Percentiles rank a stretch among this genome's conserved stretches.
Evolutionary conservation across 2,888 invertebrate species (phyloP).

Genomic region (Thysanoteuthis rhombus): DNA sequence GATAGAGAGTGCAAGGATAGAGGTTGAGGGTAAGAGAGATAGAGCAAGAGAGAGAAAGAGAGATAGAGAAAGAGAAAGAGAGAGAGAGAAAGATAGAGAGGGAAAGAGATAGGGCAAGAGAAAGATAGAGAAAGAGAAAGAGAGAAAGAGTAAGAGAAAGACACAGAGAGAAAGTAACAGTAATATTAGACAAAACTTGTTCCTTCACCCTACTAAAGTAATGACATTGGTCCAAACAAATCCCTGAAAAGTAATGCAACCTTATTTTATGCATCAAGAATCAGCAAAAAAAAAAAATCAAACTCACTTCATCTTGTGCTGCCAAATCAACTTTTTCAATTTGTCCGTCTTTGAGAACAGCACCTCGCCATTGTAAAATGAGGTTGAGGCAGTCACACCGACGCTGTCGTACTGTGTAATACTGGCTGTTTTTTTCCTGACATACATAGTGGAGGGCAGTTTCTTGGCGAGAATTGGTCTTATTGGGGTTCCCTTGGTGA

Average conservation of each 20-base stretch:
- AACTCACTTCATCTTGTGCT: constrained; percentile 73
- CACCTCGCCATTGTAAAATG: constrained; percentile 75
- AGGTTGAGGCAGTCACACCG: constrained; percentile 75
- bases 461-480: constrained; percentile 75
- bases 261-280: background rate
- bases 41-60: background rate
- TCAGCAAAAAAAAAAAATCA: background rate
- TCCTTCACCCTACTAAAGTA: background rate
- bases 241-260: background rate
- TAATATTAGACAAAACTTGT: background rate
- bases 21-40: too few relatives aligned
- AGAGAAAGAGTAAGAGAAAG: background rate
- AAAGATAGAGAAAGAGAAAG: background rate
- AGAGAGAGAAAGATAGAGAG: too few relatives aligned
- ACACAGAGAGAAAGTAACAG: too few relatives aligned
- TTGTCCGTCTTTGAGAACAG: constrained; percentile 70
- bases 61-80: background rate
- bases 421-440: constrained; percentile 57
- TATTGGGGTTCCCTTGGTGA: constrained; percentile 77
- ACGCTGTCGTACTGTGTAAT: constrained; percentile 63
- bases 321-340: constrained; percentile 73
- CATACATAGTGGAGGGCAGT: constrained; percentile 76
- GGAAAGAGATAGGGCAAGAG: too few relatives aligned
- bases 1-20: too few relatives aligned
- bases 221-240: background rate